Conservation (phyloP, 37 sponge, comb jelly and placozoan genomes). For the Spongia lamella region DNA sequence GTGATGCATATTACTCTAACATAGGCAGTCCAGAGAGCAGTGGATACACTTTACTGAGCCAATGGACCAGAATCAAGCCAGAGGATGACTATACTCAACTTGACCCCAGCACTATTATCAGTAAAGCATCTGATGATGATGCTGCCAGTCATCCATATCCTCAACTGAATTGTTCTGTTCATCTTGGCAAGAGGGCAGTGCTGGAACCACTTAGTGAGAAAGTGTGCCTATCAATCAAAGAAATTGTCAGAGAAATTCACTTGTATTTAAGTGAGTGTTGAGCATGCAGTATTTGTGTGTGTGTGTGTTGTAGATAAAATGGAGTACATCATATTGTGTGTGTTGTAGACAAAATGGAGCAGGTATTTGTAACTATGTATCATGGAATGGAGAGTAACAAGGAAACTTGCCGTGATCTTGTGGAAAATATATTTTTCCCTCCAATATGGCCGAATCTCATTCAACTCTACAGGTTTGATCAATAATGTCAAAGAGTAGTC, state of each 20-base stretch:
- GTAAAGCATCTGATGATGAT: neutral
- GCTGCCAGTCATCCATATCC: neutral
- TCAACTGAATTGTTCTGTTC: constrained; percentile 27
- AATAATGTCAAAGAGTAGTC: neutral
- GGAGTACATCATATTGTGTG: neutral
- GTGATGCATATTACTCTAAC: too few relatives aligned
- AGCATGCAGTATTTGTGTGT: neutral
- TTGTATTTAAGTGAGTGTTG: constrained; percentile 36
- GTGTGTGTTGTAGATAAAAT: neutral
- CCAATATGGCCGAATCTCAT: constrained; percentile 46
- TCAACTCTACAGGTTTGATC: constrained; percentile 42
- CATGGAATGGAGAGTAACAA: constrained; percentile 30
- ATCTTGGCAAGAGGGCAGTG: constrained; percentile 26
- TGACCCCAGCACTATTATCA: neutral
- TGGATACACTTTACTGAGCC: too few relatives aligned
- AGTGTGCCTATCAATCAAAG: constrained; percentile 1
- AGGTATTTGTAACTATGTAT: constrained; percentile 27
- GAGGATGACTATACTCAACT: neutral
- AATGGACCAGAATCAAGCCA: too few relatives aligned
- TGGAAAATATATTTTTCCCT: constrained; percentile 70
- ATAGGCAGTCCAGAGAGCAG: too few relatives aligned
- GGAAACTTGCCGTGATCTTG: constrained; percentile 32
- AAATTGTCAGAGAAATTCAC: constrained; percentile 36
- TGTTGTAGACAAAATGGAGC: constrained; percentile 47
- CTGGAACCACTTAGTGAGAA: constrained; percentile 19